These are phyloP conservation scores for Gobionotothen gibberifrons DNA, from an alignment of 2,797 vertebrate genomes.

Conservation along the genomic window DNA sequence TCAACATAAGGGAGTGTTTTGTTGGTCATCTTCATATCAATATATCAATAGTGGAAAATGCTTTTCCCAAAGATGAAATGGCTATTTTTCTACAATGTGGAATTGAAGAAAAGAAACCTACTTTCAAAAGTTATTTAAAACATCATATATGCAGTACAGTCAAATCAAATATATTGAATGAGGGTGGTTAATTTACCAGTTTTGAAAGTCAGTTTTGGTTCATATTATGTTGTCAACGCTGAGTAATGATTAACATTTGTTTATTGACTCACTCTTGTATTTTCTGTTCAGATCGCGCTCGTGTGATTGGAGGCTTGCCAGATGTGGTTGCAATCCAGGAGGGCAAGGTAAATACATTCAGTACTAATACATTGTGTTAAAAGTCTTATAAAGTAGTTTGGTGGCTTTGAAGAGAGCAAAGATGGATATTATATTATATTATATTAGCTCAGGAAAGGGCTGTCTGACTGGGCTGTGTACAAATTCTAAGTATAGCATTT, in stretches of 20 bases:
- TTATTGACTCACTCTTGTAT: constrained; percentile 30
- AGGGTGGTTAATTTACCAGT: neutral
- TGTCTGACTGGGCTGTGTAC: too few species aligned
- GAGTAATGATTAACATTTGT: constrained; percentile 16
- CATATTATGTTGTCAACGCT: constrained; percentile 2
- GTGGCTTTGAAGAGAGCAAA: too few species aligned
- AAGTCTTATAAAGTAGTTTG: too few species aligned
- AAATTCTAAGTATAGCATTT: too few species aligned
- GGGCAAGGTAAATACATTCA: constrained; percentile 90
- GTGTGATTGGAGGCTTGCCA: constrained; percentile 95
- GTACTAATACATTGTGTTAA: neutral
- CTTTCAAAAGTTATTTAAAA: neutral
- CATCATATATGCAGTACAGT: neutral
- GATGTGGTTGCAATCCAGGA: constrained; percentile 99
- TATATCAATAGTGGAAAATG: constrained; percentile 12
- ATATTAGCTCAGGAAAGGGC: too few species aligned
- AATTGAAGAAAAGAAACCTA: neutral
- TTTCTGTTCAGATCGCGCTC: constrained; percentile 91
- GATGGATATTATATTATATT: too few species aligned
- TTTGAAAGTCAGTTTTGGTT: neutral
- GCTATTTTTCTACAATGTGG: neutral
- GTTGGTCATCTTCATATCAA: neutral
- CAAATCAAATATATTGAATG: neutral
- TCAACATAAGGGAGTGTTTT: neutral
- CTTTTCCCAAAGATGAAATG: constrained; percentile 7